A percentile compares a stretch with the other conserved stretches of the same genome.
These are phyloP conservation scores for Peromyscus polionotus DNA, from an alignment of 2,113 vertebrate genomes.

Conservation along the genomic window DNA sequence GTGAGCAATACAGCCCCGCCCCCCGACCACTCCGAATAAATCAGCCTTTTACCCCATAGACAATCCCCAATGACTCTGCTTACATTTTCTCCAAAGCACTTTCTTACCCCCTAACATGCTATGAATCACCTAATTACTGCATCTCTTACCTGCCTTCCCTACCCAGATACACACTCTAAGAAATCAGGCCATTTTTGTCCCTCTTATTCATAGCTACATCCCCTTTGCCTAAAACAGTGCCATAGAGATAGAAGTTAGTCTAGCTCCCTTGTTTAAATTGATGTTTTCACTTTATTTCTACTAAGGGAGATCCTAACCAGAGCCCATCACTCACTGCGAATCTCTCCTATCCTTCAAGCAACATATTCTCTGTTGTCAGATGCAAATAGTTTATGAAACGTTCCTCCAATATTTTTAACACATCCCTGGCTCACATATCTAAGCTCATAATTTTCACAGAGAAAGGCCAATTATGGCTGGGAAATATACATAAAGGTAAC, in stretches of 20 bases:
- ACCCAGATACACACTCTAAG: neutral
- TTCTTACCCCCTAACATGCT: neutral
- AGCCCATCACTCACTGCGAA: neutral
- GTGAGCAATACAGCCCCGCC: neutral
- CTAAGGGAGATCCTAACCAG: neutral
- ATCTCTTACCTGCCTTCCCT: neutral
- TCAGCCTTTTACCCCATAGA: neutral
- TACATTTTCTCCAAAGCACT: constrained; percentile 25
- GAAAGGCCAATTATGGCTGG: neutral
- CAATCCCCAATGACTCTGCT: neutral
- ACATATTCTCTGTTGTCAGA: neutral
- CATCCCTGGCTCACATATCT: neutral
- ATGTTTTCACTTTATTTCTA: neutral
- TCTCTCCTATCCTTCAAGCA: neutral
- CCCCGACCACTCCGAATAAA: neutral
- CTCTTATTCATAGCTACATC: neutral
- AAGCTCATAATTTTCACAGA: neutral
- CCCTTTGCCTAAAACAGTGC: neutral
- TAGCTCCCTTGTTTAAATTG: neutral
- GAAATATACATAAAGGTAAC: neutral
- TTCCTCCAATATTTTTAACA: neutral
- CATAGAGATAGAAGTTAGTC: neutral
- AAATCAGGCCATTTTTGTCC: neutral
- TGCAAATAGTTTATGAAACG: neutral
- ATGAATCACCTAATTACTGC: neutral